Evolutionary conservation across 2,888 invertebrate genomes (phyloP).

Genomic region (Agapostemon virescens): DNA sequence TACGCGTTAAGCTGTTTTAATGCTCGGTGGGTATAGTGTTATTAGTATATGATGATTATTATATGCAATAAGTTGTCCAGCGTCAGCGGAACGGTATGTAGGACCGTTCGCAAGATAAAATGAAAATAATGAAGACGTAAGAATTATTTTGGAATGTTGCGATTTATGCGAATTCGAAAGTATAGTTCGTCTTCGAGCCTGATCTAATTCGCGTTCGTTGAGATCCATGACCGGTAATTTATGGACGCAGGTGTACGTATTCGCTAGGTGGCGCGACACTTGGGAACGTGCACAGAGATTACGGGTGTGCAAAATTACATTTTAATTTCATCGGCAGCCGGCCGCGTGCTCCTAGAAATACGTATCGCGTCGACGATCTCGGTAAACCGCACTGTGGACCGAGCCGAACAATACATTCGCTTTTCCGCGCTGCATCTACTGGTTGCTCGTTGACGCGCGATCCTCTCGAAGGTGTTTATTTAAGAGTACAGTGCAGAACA

Average conservation of each 20-base stretch:
- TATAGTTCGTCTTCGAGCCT: not conserved
- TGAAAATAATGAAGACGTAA: not conserved
- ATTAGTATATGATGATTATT: too few relatives aligned
- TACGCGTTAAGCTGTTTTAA: too few relatives aligned
- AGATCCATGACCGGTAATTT: not conserved
- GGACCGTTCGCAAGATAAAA: too few relatives aligned
- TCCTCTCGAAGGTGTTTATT: not conserved
- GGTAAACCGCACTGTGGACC: constrained; percentile 35
- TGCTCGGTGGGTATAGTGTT: too few relatives aligned
- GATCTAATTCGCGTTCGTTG: not conserved
- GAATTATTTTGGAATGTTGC: not conserved
- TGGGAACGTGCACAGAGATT: constrained; percentile 23
- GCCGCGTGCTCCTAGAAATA: constrained; percentile 26
- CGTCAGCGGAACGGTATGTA: too few relatives aligned
- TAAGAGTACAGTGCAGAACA: not conserved
- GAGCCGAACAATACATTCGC: constrained; percentile 15
- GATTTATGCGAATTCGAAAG: not conserved
- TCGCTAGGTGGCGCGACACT: not conserved
- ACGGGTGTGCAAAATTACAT: constrained; percentile 75
- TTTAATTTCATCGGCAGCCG: constrained; percentile 75
- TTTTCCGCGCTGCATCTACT: not conserved
- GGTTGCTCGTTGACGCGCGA: not conserved
- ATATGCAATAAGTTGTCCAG: too few relatives aligned
- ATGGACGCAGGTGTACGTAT: not conserved
- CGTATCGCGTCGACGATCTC: constrained; percentile 32